Conservation (phyloP, 1,140 invertebrate species). For the Conus ventricosus region DNA sequence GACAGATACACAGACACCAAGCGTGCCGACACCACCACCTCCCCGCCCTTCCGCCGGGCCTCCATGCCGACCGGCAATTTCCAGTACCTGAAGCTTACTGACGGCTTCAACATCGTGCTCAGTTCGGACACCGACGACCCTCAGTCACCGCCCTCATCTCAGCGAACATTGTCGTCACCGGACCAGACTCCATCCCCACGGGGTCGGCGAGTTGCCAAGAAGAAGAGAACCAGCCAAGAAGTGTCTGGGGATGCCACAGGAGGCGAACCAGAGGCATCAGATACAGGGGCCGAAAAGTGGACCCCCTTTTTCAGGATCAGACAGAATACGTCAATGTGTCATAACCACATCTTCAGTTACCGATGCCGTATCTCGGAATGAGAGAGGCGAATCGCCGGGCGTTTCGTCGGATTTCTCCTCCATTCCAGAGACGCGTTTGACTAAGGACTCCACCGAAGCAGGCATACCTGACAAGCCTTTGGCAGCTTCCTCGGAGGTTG, state of each 20-base stretch:
- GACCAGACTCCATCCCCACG: too few species aligned
- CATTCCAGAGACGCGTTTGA: not conserved
- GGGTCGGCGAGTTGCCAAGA: too few species aligned
- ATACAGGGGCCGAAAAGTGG: too few species aligned
- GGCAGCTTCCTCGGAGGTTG: not conserved
- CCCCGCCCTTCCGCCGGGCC: not conserved
- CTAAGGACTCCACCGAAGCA: not conserved
- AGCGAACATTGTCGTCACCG: too few species aligned
- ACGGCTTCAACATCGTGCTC: constrained; percentile 3
- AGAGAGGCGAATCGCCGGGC: too few species aligned
- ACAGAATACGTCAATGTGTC: too few species aligned
- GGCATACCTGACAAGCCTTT: not conserved
- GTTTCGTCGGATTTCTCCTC: not conserved
- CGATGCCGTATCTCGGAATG: too few species aligned
- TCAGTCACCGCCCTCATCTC: not conserved
- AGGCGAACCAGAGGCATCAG: too few species aligned
- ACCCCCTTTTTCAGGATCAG: too few species aligned
- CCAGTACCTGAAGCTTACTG: constrained; percentile 15
- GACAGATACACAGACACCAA: not conserved
- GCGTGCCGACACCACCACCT: not conserved
- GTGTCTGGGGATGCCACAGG: too few species aligned
- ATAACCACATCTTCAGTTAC: too few species aligned
- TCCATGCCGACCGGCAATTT: not conserved
- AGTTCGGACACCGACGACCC: not conserved
- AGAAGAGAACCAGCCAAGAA: too few species aligned